Conservation (phyloP, 2,113 vertebrate species). For the Centropus unirufus region DNA sequence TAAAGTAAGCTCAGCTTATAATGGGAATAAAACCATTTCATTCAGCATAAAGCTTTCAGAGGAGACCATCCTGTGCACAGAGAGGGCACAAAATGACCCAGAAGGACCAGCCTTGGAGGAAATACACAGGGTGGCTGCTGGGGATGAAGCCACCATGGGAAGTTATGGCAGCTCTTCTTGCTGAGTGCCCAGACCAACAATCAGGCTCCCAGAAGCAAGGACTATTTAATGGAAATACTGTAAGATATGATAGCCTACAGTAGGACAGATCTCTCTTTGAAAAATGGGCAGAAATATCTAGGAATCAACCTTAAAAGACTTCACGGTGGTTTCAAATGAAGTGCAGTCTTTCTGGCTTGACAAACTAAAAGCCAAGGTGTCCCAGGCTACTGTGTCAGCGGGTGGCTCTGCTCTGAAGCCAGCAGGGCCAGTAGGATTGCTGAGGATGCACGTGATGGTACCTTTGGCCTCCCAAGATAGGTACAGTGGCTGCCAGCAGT, state of each 20-base stretch:
- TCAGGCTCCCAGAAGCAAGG: background rate
- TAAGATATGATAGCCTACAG: background rate
- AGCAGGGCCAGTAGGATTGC: background rate
- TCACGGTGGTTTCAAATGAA: background rate
- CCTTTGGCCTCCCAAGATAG: background rate
- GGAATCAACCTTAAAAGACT: background rate
- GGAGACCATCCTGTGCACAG: background rate
- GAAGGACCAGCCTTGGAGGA: background rate
- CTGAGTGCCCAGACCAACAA: background rate
- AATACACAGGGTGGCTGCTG: background rate
- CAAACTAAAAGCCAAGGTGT: background rate
- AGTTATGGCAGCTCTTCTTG: background rate
- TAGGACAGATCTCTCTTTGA: background rate
- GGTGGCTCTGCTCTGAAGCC: background rate
- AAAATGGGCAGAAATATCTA: background rate
- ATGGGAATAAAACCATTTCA: background rate
- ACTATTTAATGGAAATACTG: background rate
- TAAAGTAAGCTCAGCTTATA: background rate
- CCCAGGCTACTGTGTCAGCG: background rate
- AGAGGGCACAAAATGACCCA: background rate
- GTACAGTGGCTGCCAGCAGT: accelerated
- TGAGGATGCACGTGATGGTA: background rate
- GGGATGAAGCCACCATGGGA: background rate
- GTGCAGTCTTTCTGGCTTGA: background rate
- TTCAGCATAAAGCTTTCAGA: background rate